Conservation (phyloP, 1,140 invertebrate genomes). For the Tetramorium simillimum region DNA sequence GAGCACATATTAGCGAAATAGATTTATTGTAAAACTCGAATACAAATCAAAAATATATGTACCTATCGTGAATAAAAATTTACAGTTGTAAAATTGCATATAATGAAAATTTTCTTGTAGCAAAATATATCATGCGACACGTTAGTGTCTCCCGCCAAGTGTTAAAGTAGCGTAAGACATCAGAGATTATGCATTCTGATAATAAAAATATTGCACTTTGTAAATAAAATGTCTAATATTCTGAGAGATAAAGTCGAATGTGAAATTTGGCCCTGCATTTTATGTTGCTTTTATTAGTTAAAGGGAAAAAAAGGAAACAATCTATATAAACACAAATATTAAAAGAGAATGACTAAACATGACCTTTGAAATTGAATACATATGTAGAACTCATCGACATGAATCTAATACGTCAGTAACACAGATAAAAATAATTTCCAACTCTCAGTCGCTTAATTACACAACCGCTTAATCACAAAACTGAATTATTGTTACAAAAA, state of each 20-base stretch:
- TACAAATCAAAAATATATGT: slow-evolving; percentile 8
- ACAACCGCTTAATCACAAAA: too few relatives aligned
- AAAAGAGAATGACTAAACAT: neutral
- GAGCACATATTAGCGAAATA: neutral
- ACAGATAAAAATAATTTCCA: neutral
- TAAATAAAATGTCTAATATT: neutral
- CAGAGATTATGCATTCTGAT: neutral
- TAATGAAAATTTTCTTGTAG: neutral
- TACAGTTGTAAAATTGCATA: neutral
- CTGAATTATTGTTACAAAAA: neutral
- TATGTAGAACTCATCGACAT: neutral
- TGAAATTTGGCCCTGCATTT: neutral
- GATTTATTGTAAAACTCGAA: neutral
- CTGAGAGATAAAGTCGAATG: neutral
- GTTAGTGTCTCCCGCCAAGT: too few relatives aligned
- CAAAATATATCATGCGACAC: neutral
- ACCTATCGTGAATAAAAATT: neutral
- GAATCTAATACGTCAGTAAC: neutral
- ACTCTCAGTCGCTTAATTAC: neutral
- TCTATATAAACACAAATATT: neutral
- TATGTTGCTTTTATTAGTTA: neutral
- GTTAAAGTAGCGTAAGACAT: too few relatives aligned
- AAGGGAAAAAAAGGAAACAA: neutral
- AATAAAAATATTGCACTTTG: neutral
- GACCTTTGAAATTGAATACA: neutral